Conservation (phyloP, 2,113 vertebrate species). For the Nematolebias whitei region DNA sequence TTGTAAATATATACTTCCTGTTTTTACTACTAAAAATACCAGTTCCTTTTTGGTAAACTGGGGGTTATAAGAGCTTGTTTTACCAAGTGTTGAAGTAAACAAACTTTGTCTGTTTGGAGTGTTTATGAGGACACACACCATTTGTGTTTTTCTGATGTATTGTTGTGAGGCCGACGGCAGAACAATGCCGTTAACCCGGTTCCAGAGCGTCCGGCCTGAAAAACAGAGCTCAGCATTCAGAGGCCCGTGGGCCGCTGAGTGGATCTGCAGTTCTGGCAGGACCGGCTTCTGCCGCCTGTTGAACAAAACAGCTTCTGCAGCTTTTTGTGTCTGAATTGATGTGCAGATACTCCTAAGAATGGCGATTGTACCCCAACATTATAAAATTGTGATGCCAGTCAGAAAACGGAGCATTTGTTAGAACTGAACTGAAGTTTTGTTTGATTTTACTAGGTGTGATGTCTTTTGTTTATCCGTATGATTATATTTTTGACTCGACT, state of each 20-base stretch:
- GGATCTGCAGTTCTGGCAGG: slow-evolving; percentile 21
- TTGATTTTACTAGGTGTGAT: no score
- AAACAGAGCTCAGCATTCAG: slow-evolving; percentile 63
- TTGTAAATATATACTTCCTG: not conserved
- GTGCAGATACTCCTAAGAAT: not conserved
- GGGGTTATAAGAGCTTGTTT: not conserved
- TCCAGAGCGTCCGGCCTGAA: slow-evolving; percentile 59
- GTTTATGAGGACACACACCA: not conserved
- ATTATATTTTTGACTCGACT: no score
- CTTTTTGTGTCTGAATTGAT: not conserved
- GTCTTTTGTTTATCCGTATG: no score
- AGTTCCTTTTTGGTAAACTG: not conserved
- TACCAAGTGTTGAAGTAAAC: not conserved
- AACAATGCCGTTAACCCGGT: slow-evolving; percentile 54
- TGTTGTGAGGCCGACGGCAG: slow-evolving; percentile 32
- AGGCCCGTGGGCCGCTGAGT: slow-evolving; percentile 42
- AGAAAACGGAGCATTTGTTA: no score
- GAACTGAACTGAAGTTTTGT: no score
- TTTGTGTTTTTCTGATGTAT: slow-evolving; percentile 32
- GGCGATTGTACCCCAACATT: no score
- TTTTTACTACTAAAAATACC: not conserved
- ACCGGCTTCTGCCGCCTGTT: no score
- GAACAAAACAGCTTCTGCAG: slow-evolving; percentile 30
- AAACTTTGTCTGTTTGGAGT: not conserved
- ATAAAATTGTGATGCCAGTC: no score